Evolutionary conservation across 2,888 invertebrate genomes (phyloP).

Genomic region (Meganola albula): DNA sequence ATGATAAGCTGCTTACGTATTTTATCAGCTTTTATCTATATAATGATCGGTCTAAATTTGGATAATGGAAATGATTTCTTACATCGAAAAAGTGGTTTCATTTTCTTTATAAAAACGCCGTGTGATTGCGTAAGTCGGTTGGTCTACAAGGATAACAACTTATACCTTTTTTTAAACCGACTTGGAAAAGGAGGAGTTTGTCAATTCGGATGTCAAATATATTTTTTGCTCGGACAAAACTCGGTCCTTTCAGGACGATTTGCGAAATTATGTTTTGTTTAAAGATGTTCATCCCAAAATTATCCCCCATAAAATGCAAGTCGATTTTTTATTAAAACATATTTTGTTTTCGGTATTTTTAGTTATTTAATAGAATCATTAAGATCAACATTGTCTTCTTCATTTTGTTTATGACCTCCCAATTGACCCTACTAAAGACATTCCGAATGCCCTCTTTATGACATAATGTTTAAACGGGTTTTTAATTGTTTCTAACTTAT

Average conservation of each 20-base stretch:
- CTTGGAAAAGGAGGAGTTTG: too few relatives aligned
- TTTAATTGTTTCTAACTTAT: conserved; percentile 19
- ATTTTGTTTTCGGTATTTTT: too few relatives aligned
- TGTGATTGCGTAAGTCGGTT: conserved; percentile 17
- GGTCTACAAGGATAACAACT: conserved; percentile 29
- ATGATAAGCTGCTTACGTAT: conserved; percentile 22
- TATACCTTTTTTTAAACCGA: conserved; percentile 14
- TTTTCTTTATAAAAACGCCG: conserved; percentile 4
- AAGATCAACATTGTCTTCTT: conserved; percentile 42
- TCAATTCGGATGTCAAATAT: too few relatives aligned
- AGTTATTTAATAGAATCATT: conserved; percentile 29
- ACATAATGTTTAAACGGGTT: conserved; percentile 37
- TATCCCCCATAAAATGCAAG: too few relatives aligned
- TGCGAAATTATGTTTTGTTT: too few relatives aligned
- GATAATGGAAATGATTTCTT: conserved; percentile 2
- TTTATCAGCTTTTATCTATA: conserved; percentile 32
- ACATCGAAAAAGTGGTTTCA: conserved; percentile 1
- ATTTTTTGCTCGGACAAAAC: too few relatives aligned
- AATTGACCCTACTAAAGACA: conserved; percentile 57
- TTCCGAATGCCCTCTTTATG: conserved; percentile 40
- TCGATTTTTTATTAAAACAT: too few relatives aligned
- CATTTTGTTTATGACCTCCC: conserved; percentile 43
- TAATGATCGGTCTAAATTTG: conserved; percentile 12
- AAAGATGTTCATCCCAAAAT: too few relatives aligned
- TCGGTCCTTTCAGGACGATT: too few relatives aligned